phyloP scores from a whole-genome alignment of 2,113 vertebrate species.

The cattle (Bos taurus) region DNA sequence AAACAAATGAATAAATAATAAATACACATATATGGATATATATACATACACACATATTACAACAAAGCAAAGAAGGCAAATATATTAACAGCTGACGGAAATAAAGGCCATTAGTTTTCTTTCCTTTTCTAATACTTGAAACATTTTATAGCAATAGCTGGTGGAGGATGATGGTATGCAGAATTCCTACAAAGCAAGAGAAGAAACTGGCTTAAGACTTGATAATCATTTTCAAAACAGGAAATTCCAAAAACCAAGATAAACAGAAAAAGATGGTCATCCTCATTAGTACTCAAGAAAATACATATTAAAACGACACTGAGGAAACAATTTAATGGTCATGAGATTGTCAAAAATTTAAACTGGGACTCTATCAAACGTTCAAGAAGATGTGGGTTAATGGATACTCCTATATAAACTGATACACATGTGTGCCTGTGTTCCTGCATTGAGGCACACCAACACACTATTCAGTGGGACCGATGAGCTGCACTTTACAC shows the following conservation, averaged over 20 bases:
- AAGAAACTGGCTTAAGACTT: not conserved
- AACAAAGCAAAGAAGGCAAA: not conserved
- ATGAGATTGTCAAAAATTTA: not conserved
- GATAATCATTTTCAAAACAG: not conserved
- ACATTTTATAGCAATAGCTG: not conserved
- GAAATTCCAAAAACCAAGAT: not conserved
- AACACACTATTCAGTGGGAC: not conserved
- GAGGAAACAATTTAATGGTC: not conserved
- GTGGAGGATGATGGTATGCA: not conserved
- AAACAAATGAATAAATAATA: not conserved
- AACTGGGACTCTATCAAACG: not conserved
- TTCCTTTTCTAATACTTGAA: not conserved
- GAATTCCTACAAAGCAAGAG: not conserved
- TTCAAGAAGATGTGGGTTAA: not conserved
- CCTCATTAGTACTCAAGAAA: not conserved
- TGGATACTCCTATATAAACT: not conserved
- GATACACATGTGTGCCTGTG: no score
- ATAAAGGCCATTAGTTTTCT: not conserved
- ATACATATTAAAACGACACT: not conserved
- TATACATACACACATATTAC: not conserved
- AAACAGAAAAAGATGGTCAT: not conserved
- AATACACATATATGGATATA: not conserved
- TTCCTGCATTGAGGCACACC: not conserved
- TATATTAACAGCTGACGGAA: not conserved
- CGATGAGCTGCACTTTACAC: not conserved